Conservation (phyloP, 2,888 invertebrate species). For the Ennomos quercinarius region DNA sequence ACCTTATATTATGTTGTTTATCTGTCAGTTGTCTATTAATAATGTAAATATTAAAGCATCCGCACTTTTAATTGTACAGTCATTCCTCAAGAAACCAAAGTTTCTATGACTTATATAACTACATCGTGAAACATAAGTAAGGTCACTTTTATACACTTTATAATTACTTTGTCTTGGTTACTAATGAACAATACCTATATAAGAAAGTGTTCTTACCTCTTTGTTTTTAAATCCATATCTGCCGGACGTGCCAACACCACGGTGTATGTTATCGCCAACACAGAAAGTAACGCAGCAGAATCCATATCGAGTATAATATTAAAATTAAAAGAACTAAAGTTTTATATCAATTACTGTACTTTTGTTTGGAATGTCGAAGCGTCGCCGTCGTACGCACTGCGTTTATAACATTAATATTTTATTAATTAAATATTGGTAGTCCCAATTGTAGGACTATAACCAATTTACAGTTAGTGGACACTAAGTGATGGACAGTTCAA, state of each 20-base stretch:
- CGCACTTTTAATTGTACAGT: no score
- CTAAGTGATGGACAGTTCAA: constrained; percentile 31
- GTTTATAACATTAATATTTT: constrained; percentile 10
- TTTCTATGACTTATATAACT: no score
- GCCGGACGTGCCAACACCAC: constrained; percentile 48
- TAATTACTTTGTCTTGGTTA: no score
- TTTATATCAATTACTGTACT: constrained; percentile 38
- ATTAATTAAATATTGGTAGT: constrained; percentile 43
- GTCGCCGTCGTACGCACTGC: constrained; percentile 6
- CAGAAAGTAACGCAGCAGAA: constrained; percentile 42
- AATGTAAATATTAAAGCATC: no score
- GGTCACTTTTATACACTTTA: no score
- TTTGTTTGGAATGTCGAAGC: constrained; percentile 10
- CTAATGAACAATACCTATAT: constrained; percentile 1
- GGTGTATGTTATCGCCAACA: constrained; percentile 46
- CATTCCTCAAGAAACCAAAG: no score
- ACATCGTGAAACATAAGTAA: no score
- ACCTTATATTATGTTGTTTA: no score
- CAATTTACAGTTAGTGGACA: constrained; percentile 48
- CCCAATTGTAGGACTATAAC: constrained; percentile 53
- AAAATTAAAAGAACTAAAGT: constrained; percentile 39
- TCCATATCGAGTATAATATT: constrained; percentile 46
- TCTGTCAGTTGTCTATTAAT: no score
- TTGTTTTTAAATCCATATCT: constrained; percentile 30
- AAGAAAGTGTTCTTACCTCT: constrained; percentile 26